Base-by-base conservation (phyloP, 2,797 vertebrate species). In the Acrocephalus scirpaceus region DNA sequence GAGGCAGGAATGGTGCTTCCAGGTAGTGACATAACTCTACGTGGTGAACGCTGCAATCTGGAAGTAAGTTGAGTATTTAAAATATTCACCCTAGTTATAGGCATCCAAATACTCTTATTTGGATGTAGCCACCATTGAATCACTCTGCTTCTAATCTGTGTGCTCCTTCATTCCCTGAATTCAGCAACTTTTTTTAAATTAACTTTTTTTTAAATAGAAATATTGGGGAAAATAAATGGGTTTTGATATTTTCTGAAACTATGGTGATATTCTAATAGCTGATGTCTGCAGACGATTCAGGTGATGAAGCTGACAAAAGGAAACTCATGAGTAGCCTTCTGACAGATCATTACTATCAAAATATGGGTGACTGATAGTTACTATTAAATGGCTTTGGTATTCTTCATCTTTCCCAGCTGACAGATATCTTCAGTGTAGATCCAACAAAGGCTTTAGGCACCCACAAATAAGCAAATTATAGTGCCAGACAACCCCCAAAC, bases 81-180 rank as follows among this genome's bases (percentile, higher is more conserved):
- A 97, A 97, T 96, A 97, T 93, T 97, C 96, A 97, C 79, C 95
- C 93, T 91, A 95, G 85, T 84, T 94, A 36, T 15, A 94, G 89
- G 88, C 97, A 98, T 98, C 96, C 97, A 97, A 98, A 97, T 93
- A 72, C 23, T 89, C 65, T 58, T 92, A 88, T 91, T 98, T 98
- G 97, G 97, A 97, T 97, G 92, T 79, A 79, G 40, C 76, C 83
- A 92, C 92, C 62, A 51, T 91, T 76, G 81, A 95, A 38, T 95
- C 93, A 88, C 73, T 81, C 65, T 86, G 96, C 91, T 93, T 96
- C 73, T 96, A 87, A 94, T 95, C 72, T 92, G 51, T 96, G 87
- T 97, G 88, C 88, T 90, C 61, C 62, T 93, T 97, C 91, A 92
- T 97, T 79, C 93, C 81, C 94, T 74, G 58, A 91, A 95, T 88